Evolutionary conservation across 2,888 invertebrate species (phyloP), one percentile per base, ranked within the genome.

Genomic region (Byasa hedistus): DNA sequence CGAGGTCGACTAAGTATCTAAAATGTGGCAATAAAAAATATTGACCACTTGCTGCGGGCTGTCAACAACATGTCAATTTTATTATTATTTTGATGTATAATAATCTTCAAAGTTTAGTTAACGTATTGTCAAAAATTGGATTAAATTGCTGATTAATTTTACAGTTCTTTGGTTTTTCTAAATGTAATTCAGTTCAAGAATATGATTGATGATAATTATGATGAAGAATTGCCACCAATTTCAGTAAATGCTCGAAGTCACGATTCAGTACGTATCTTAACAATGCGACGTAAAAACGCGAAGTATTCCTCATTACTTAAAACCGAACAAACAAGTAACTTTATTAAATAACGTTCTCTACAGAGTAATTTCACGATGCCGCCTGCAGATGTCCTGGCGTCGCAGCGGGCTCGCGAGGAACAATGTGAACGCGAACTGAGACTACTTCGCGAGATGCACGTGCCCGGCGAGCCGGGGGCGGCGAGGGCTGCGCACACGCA

Each of bases 141-240:
- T 32, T 10, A 10, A 32, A 5, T 32, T 1, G 32, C 7, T 10
- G 8, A 5, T 32, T 10, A 7, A 32, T 10, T 32, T 32, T 10
- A 7, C 10, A 32, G 32, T 32, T 32, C 10, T 1, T 32, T 32
- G 10, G 32, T 32, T 32, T 32, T 32, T 32, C 32, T 7, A 32
- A 32, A 32, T 48, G 12, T 17, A 36, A 2, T 36, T 8, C n/a
- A 27, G n/a, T 21, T 27, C 24, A 57, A 54, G 22, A 67, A 59
- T 57, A 71, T 66, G 63, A 65, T 68, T 52, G 63, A 64, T 39
- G 67, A 67, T 64, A 82, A 81, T 17, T 78, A 72, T 55, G 84
- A 83, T 61, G 77, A 76, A 21, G 84, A 84, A 22, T 69, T 85
- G 61, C 85, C 85, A 21, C 72, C 76, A 12, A 82, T 85, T 68